Conservation (phyloP, 1,140 invertebrate species). For the Galendromus occidentalis region DNA sequence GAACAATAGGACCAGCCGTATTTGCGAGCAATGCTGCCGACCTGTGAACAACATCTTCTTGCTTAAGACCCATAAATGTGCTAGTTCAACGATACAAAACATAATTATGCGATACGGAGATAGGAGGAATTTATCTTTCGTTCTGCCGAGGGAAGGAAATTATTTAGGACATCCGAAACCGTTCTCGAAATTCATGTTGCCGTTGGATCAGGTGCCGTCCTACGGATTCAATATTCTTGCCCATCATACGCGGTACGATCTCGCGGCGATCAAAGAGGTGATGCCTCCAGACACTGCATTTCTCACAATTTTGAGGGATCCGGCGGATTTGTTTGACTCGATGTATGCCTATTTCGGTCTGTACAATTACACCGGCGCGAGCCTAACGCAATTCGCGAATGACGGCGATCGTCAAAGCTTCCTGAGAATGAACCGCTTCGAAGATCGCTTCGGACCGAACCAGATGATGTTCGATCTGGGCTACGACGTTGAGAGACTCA, state of each 20-base stretch:
- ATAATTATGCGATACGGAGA: conserved; percentile 18
- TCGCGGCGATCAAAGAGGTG: conserved; percentile 17
- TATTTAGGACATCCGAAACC: conserved; percentile 21
- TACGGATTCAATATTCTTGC: conserved; percentile 21
- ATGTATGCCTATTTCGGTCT: conserved; percentile 23
- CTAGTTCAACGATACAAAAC: conserved; percentile 19
- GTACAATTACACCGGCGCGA: conserved; percentile 17
- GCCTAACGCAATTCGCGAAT: conserved; percentile 16
- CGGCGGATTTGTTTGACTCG: conserved; percentile 23
- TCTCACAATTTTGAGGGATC: conserved; percentile 24
- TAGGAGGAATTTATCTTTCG: conserved; percentile 16
- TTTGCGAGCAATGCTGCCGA: conserved; percentile 9
- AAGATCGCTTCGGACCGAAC: conserved; percentile 23
- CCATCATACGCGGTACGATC: conserved; percentile 21
- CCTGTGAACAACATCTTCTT: conserved; percentile 17
- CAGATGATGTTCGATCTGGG: conserved; percentile 30
- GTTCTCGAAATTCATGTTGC: conserved; percentile 18
- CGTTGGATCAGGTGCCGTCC: conserved; percentile 7
- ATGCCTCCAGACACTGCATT: conserved; percentile 23
- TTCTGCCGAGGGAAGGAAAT: conserved; percentile 19
- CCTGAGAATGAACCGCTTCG: conserved; percentile 13
- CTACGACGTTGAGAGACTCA: conserved; percentile 20
- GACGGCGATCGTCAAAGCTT: conserved; percentile 11
- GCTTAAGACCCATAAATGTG: conserved; percentile 19
- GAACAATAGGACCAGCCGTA: neutral